These are phyloP conservation scores for Pseudomyrmex cubaensis DNA, from an alignment of 1,140 invertebrate genomes.

Conservation along the genomic window DNA sequence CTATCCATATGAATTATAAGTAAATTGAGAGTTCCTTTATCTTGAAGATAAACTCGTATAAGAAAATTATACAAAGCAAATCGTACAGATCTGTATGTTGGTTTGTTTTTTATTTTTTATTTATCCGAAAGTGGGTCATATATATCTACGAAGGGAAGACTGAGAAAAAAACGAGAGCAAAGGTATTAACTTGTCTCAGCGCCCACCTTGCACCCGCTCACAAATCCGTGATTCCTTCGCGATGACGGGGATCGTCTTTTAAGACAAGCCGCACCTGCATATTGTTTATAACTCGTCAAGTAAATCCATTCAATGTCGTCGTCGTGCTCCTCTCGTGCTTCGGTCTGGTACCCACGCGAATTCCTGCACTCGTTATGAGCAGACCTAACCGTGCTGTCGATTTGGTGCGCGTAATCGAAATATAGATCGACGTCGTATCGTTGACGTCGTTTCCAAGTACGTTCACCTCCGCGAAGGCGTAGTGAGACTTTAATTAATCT, in stretches of 20 bases:
- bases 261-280: constrained; percentile 73
- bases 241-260: constrained; percentile 66
- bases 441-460: constrained; percentile 12
- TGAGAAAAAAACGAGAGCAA: constrained; percentile 54
- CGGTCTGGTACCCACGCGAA: constrained; percentile 65
- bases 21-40: background rate
- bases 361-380: constrained; percentile 53
- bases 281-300: constrained; percentile 68
- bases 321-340: constrained; percentile 44
- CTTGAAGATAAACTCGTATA: background rate
- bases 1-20: background rate
- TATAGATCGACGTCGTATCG: background rate
- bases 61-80: background rate
- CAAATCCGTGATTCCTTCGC: constrained; percentile 65
- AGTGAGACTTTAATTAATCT: constrained; percentile 26
- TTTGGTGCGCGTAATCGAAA: constrained; percentile 22
- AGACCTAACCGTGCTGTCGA: background rate
- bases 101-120: background rate
- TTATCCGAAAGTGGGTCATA: constrained; percentile 18
- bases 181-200: constrained; percentile 51
- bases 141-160: constrained; percentile 3
- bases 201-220: constrained; percentile 45
- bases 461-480: constrained; percentile 36
- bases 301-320: constrained; percentile 33
- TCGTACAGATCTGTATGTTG: background rate